phyloP scores from a whole-genome alignment of 1,140 invertebrate species.

The Caenorhabditis remanei region DNA sequence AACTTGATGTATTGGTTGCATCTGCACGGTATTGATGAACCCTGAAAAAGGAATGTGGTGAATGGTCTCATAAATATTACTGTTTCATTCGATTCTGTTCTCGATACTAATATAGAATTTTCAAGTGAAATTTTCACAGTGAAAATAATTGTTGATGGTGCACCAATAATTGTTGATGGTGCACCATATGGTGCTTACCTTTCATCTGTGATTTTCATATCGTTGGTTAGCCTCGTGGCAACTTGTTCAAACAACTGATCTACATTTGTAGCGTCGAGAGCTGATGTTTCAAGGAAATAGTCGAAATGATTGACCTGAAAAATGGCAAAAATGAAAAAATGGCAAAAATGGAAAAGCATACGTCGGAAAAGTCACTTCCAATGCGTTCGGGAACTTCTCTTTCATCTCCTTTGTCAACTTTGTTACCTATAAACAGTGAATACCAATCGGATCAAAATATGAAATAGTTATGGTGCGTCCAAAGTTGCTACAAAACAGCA shows the following conservation, averaged over 20 bases:
- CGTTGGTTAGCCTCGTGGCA: conserved; percentile 73
- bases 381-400: conserved; percentile 76
- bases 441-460: conserved; percentile 10
- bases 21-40: conserved; percentile 49
- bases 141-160: not conserved
- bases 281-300: conserved; percentile 77
- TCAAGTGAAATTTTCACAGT: no score
- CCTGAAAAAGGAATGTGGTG: not conserved
- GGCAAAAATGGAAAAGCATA: conserved; percentile 37
- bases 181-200: no score
- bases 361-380: conserved; percentile 74
- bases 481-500: no score
- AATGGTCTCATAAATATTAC: not conserved
- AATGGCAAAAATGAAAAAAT: not conserved
- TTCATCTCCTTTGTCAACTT: conserved; percentile 78
- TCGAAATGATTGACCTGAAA: conserved; percentile 73
- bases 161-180: not conserved
- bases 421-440: conserved; percentile 73
- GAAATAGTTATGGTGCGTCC: no score
- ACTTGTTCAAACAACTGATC: conserved; percentile 77
- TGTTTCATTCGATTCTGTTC: no score
- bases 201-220: conserved; percentile 77
- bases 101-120: no score
- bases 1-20: conserved; percentile 32
- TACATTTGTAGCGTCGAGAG: conserved; percentile 76